Conservation (phyloP, 2,888 invertebrate species). For the Autographa pulchrina region DNA sequence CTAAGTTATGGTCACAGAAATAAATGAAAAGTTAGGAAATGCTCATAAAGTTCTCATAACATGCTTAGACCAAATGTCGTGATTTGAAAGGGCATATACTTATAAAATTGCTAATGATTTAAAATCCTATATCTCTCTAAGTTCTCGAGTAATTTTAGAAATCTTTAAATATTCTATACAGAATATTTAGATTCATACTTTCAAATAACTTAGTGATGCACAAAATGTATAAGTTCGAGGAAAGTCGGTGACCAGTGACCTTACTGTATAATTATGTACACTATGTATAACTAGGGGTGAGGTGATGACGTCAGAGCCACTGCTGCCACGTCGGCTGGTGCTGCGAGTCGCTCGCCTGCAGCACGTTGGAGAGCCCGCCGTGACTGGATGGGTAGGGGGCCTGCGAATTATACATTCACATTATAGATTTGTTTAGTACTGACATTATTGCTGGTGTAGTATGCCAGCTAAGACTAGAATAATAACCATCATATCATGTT, state of each 20-base stretch:
- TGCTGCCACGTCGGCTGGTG: conserved; percentile 71
- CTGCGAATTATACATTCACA: conserved; percentile 56
- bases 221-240: not conserved
- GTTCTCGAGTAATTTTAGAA: not conserved
- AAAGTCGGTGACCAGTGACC: not conserved
- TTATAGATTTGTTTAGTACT: too few relatives aligned
- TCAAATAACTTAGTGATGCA: not conserved
- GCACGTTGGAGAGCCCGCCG: conserved; percentile 79
- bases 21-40: not conserved
- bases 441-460: too few relatives aligned
- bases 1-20: conserved; percentile 21
- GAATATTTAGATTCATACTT: not conserved
- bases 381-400: conserved; percentile 68
- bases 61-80: not conserved
- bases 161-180: not conserved
- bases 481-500: too few relatives aligned
- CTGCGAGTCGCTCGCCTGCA: conserved; percentile 75
- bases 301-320: conserved; percentile 67
- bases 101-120: too few relatives aligned
- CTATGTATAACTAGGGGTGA: conserved; percentile 16
- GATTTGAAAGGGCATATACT: not conserved
- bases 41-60: not conserved
- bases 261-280: conserved; percentile 22
- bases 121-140: too few relatives aligned
- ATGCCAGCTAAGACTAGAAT: too few relatives aligned